Percentiles rank a stretch among this genome's conserved stretches.
These are phyloP conservation scores for Lithophane semibrunnea DNA, from an alignment of 2,888 invertebrate species.

Conservation along the genomic window DNA sequence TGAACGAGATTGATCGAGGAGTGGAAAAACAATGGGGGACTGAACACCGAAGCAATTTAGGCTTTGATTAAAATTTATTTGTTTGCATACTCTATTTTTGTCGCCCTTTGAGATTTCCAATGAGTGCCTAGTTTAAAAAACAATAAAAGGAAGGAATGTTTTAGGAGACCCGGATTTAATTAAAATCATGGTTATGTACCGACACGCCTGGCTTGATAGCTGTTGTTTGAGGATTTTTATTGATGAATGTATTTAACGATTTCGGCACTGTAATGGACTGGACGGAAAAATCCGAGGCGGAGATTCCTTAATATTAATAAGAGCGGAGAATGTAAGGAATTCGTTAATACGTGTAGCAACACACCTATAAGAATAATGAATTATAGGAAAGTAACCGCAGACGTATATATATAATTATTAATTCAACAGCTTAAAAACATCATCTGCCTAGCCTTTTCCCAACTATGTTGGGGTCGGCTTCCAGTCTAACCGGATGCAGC, in stretches of 20 bases:
- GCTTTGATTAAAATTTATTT: slow-evolving; percentile 86
- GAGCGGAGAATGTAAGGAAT: not conserved
- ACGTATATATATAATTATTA: not conserved
- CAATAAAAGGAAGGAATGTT: slow-evolving; percentile 53
- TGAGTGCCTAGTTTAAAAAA: slow-evolving; percentile 59
- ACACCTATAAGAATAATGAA: too few species aligned
- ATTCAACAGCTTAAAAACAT: not conserved
- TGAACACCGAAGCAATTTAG: slow-evolving; percentile 80
- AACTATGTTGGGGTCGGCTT: too few species aligned
- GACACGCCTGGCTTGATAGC: slow-evolving; percentile 33
- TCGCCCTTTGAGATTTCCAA: slow-evolving; percentile 69
- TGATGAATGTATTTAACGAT: slow-evolving; percentile 22
- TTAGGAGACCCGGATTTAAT: slow-evolving; percentile 49
- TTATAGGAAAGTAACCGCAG: not conserved
- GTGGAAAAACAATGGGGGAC: slow-evolving; percentile 76
- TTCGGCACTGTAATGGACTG: slow-evolving; percentile 26
- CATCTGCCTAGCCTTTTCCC: too few species aligned
- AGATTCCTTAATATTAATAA: not conserved
- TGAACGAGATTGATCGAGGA: slow-evolving; percentile 70
- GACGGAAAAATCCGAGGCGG: not conserved
- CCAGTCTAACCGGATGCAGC: too few species aligned
- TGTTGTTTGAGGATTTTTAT: slow-evolving; percentile 30
- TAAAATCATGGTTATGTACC: slow-evolving; percentile 55
- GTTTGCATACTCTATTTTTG: slow-evolving; percentile 77
- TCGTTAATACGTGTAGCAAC: not conserved